A percentile compares a stretch with the other conserved stretches of the same genome.
Evolutionary conservation across 2,113 vertebrate species (phyloP).

Genomic region (Myotis yumanensis): DNA sequence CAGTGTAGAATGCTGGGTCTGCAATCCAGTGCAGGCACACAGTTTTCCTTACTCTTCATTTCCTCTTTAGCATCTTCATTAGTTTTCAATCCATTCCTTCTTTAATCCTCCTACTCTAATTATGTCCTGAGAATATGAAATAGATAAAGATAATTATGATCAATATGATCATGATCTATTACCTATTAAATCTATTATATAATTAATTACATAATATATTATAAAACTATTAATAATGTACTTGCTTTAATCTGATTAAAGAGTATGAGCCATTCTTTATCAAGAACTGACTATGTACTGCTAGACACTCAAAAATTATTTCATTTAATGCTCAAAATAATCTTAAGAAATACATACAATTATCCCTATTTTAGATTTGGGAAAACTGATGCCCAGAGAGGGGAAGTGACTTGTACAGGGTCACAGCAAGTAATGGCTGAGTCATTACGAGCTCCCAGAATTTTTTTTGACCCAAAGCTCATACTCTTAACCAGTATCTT

Average conservation of each 20-base stretch:
- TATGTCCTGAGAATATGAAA: not conserved
- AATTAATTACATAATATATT: not conserved
- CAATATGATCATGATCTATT: not conserved
- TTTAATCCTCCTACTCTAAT: not conserved
- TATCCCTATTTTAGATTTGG: not conserved
- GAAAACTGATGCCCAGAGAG: not conserved
- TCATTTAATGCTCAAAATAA: slow-evolving; percentile 29
- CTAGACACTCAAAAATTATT: not conserved
- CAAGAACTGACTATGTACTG: not conserved
- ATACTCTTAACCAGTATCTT: not conserved
- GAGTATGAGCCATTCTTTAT: not conserved
- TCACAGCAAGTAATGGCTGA: not conserved
- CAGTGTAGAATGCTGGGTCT: not conserved
- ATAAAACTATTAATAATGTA: not conserved
- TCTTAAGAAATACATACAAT: not conserved
- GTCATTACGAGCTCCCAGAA: not conserved
- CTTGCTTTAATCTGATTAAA: not conserved
- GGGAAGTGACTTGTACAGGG: not conserved
- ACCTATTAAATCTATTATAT: not conserved
- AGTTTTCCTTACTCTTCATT: not conserved
- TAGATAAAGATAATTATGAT: not conserved
- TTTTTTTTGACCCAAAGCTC: not conserved
- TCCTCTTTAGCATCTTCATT: not conserved
- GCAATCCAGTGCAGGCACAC: not conserved
- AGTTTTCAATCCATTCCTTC: not conserved